Base-by-base conservation (phyloP, 2,888 invertebrate species). In the Thecophora atra region DNA sequence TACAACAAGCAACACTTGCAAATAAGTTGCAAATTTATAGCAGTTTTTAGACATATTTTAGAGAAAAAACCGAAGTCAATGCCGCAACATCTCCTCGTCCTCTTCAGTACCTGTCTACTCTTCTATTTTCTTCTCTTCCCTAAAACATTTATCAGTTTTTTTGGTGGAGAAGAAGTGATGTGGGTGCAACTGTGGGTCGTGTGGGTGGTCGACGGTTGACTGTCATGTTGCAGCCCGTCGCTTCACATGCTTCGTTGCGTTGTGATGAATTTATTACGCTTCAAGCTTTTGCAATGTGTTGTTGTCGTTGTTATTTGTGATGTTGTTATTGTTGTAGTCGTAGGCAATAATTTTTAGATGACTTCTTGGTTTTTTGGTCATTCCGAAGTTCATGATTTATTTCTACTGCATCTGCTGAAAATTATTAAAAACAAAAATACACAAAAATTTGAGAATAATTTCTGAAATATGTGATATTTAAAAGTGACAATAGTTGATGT, bases 231-330 rank as follows among this genome's bases (percentile, higher is more conserved):
- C 42, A 60, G 62, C 69, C 51, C 19, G 62, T 21, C n/a, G 19
- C 19, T 47, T 52, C 62, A 63, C 51, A 70, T 37, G 70, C 37
- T 30, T 63, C 62, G 70, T 54, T 70, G 63, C 37, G 51, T 70
- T 42, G 63, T 84, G 84, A 84, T 82, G 83, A 84, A 83, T 83
- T 83, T 83, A 83, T 83, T 82, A 84, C 83, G 81, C 79, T 83
- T 82, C 84, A 82, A 51, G 37, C 52, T 70, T 42, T 62, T 63
- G 63, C 62, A 30, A 52, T 52, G 52, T 62, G 52, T 62, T 60
- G 60, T 62, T 63, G 52, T 62, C 6, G 54, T 54, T 54, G 54
- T n/a, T n/a, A n/a, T n/a, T n/a, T n/a, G n/a, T n/a, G n/a, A n/a
- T n/a, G n/a, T n/a, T n/a, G n/a, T n/a, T n/a, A n/a, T 54, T 54